Percentiles rank a stretch among this genome's conserved stretches.
Conservation (phyloP, 2,888 invertebrate species). For the Ommatoiulus sabulosus region DNA sequence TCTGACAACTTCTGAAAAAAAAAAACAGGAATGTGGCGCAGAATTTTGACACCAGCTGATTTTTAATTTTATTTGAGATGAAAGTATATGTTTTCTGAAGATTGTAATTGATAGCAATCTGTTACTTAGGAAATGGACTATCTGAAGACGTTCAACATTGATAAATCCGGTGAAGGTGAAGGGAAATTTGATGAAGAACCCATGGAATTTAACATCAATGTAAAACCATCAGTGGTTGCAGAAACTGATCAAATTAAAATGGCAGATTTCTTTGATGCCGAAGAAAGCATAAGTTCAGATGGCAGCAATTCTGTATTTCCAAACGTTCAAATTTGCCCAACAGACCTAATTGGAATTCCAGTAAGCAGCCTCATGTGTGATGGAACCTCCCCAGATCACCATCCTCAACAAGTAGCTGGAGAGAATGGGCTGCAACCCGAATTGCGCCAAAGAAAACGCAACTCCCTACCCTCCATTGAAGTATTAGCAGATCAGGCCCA, state of each 20-base stretch:
- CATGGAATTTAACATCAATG: neutral
- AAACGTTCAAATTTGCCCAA: slow-evolving; percentile 2
- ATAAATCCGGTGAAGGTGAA: neutral
- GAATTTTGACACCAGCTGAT: neutral
- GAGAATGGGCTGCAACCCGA: neutral
- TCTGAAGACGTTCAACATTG: slow-evolving; percentile 42
- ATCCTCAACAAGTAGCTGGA: neutral
- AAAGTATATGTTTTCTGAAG: neutral
- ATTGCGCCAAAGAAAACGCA: slow-evolving; percentile 13
- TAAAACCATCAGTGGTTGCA: neutral
- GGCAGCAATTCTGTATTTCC: neutral
- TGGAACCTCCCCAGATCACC: neutral
- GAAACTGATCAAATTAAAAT: neutral
- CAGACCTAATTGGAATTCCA: slow-evolving; percentile 55
- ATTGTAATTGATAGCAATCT: neutral
- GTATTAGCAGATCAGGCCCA: slow-evolving; percentile 47
- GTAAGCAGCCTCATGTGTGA: slow-evolving; percentile 42
- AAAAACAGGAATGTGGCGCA: neutral
- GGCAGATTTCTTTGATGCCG: neutral
- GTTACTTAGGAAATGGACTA: slow-evolving; percentile 55
- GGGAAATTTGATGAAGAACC: neutral
- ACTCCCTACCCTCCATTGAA: slow-evolving; percentile 41
- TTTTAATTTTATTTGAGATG: too few species aligned
- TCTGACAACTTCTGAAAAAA: too few species aligned
- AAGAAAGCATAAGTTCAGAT: neutral